Evolutionary conservation across 2,113 vertebrate species (phyloP), one percentile per base, ranked within the genome.

Genomic region (Phylloscopus trochilus): DNA sequence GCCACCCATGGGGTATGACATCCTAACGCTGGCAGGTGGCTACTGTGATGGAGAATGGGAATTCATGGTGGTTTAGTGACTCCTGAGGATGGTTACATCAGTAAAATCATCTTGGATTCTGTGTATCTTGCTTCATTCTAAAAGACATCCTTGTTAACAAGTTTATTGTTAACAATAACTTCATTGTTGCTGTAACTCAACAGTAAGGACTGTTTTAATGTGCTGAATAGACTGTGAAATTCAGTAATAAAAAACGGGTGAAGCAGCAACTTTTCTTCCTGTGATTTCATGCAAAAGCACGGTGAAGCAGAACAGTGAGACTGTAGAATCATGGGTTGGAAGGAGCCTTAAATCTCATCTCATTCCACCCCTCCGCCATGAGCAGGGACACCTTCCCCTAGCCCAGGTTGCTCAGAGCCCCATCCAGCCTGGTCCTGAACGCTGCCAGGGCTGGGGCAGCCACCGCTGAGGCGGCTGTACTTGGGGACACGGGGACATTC

Each of bases 1-100:
- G 33, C 49, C 4, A 1, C 21, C 10, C 5, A 4, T 0, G 2
- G 52, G 21, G 18, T 3, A 22, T 31, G 56, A 28, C 27, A 37
- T 43, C 23, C 41, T 49, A 26, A n/a, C 0, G 3, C 59, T 67
- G 68, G 35, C 76, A 64, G 80, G 7, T 27, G 55, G 37, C 10
- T 70, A 20, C 4, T 63, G 44, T 8, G 27, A 33, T 46, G 63
- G 68, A n/a, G 39, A 62, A 5, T 0, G 0, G 35, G 62, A 79
- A 43, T 60, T 83, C 23, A 2, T 1, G 5, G 20, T 39, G 24
- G 12, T 39, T 68, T n/a, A 18, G 24, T 17, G 44, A 47, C 35
- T 74, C 39, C 47, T 27, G 23, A 55, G 4, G 15, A 49, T 62
- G 30, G 47, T 53, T 6, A 6, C 20, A 43, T 22, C 58, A 26